Conservation (phyloP, 1,140 invertebrate species). For the Ips nitidus region DNA sequence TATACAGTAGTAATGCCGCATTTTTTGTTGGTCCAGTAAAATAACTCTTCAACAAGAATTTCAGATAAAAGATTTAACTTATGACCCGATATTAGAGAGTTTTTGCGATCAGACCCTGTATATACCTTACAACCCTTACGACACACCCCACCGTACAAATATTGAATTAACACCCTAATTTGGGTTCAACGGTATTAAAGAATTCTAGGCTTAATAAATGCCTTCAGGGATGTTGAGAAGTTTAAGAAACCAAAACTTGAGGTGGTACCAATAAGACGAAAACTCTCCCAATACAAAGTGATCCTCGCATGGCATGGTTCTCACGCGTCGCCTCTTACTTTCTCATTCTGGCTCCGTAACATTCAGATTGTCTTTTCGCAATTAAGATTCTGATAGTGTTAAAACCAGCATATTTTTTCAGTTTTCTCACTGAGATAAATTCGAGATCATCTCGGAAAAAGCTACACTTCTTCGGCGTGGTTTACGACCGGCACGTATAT, state of each 20-base stretch:
- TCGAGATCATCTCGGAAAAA: constrained; percentile 28
- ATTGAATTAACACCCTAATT: too few species aligned
- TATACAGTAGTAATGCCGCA: constrained; percentile 35
- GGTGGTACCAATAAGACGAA: constrained; percentile 5
- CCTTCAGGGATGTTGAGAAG: too few species aligned
- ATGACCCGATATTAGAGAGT: constrained; percentile 32
- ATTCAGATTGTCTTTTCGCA: constrained; percentile 46
- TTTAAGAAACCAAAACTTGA: too few species aligned
- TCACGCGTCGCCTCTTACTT: constrained; percentile 44
- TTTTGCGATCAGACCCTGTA: background rate
- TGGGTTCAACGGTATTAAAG: too few species aligned
- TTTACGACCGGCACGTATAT: constrained; percentile 5
- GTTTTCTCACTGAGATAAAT: constrained; percentile 35
- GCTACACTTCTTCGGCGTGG: constrained; percentile 11
- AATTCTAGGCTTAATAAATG: too few species aligned
- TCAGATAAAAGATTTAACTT: constrained; percentile 34
- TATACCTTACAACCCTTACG: too few species aligned
- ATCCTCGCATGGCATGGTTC: constrained; percentile 38
- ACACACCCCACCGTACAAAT: too few species aligned
- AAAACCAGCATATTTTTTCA: constrained; percentile 36
- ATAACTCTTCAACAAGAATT: constrained; percentile 32
- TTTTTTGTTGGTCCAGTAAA: constrained; percentile 31
- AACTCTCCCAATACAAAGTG: constrained; percentile 25
- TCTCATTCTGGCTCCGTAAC: constrained; percentile 42
- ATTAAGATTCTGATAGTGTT: constrained; percentile 47